phyloP scores from a whole-genome alignment of 2,888 invertebrate species.

The Anticlea derivata region DNA sequence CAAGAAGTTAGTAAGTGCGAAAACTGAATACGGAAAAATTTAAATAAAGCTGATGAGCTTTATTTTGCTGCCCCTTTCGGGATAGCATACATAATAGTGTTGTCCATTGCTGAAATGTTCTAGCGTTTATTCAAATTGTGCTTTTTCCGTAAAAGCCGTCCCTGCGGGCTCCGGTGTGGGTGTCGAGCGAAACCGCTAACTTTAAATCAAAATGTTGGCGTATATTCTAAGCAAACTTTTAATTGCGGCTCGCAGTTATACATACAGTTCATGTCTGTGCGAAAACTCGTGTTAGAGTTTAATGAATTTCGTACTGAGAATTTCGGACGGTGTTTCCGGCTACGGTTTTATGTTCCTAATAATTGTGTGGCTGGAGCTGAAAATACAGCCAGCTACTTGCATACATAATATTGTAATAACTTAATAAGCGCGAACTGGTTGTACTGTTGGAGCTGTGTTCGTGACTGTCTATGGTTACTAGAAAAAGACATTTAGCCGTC shows the following conservation, averaged over 20 bases:
- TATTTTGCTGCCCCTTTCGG: too few relatives aligned
- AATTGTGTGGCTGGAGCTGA: slow-evolving; percentile 8
- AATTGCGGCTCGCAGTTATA: slow-evolving; percentile 75
- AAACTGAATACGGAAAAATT: too few relatives aligned
- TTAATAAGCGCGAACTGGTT: too few relatives aligned
- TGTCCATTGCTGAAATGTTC: too few relatives aligned
- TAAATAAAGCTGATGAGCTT: too few relatives aligned
- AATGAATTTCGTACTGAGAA: slow-evolving; percentile 69
- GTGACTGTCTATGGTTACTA: too few relatives aligned
- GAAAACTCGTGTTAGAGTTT: slow-evolving; percentile 73
- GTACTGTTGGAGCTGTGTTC: too few relatives aligned
- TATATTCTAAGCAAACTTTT: slow-evolving; percentile 75
- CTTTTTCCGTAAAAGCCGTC: slow-evolving; percentile 42
- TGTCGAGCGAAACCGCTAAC: slow-evolving; percentile 61
- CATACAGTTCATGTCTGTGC: slow-evolving; percentile 65
- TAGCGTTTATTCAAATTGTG: slow-evolving; percentile 24
- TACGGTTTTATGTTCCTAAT: slow-evolving; percentile 40
- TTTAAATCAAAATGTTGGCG: slow-evolving; percentile 77
- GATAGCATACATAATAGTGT: too few relatives aligned
- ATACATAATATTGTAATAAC: not conserved
- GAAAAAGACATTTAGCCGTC: too few relatives aligned
- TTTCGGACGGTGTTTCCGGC: slow-evolving; percentile 51
- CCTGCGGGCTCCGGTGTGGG: slow-evolving; percentile 35
- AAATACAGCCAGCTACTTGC: not conserved
- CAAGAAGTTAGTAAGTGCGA: too few relatives aligned